Evolutionary conservation across 1,140 invertebrate species (phyloP), one percentile per base, ranked within the genome.

Genomic region (Drosophila lowei): DNA sequence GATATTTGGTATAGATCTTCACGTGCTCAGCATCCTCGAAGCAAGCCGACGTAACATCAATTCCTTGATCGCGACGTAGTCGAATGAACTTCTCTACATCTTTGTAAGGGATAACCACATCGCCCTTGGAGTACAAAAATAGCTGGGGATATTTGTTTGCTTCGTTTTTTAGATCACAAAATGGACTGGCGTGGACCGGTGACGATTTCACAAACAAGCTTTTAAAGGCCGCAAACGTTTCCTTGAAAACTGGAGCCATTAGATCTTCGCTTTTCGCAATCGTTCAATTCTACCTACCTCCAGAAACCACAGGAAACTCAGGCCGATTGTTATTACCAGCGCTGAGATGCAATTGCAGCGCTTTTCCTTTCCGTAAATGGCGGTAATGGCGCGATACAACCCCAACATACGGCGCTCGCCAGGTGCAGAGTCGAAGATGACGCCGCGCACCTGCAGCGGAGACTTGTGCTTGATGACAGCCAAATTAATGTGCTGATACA

Each of bases 371-470:
- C 92, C 93, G 60, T 94, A 92, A 42, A 95, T 94, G 2, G 93
- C 94, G 6, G 93, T 92, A 34, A 94, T 92, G 2, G 95, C 95
- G 68, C 92, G 91, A 64, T 93, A 94, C 9, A 94, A 89, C 11
- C 93, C 93, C 6, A 91, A 44, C 16, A 95, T 76, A 49, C 94
- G 92, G 43, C 94, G 90, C 76, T 94, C 93, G 1, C 95, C 94
- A 0, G 95, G 95, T 8, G 94, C 94, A 55, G 95, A 96, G 81
- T 96, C 96, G 80, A 96, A 95, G 54, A 96, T 95, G 2, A 95
- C 94, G 9, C 95, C 95, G 72, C 93, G 93, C 3, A 96, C 93
- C 91, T 94, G 92, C 25, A 94, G 73, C 1, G 92, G 91, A 43
- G 92, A 93, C 7, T 92, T 90, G 25, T 84, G 84, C 48, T 92